Base-by-base conservation (phyloP, 2,797 vertebrate species). In the Eupleurogrammus muticus region DNA sequence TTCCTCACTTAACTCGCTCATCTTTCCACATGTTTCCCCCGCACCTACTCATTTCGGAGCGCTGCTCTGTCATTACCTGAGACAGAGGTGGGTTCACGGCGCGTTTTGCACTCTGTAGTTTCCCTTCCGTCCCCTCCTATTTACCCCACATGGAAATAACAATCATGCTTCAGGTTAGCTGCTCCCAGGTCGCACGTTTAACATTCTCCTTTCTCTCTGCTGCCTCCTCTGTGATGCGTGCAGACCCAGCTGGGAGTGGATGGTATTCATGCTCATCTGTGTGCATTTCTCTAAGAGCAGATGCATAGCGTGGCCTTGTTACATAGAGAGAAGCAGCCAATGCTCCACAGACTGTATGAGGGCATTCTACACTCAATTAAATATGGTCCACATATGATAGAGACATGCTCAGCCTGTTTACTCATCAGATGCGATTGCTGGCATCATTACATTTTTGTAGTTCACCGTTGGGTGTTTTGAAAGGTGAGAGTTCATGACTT, bases 41-140 rank as follows among this genome's bases (percentile, higher is more conserved):
- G 19, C 64, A 70, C 84, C 89, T 84, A 77, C 72, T 92, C 79
- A 91, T 92, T 91, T 90, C n/a, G 63, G 28, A 65, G 13, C 76
- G 28, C 35, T 70, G 75, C 84, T 85, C 86, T 92, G 74, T 91
- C 81, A 90, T 92, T 94, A 92, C 85, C 87, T 89, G 89, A 56
- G 62, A 80, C 48, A 34, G 82, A 85, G 85, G 85, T 83, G 71
- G 78, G 73, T 73, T 80, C 49, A 51, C 11, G 51, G 79, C 72
- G 73, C 54, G 5, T 62, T 76, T 74, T 57, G 68, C 52, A 40
- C 75, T 83, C 73, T 88, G 80, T 79, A 85, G 81, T 89, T 87
- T 75, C 71, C 79, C 62, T 61, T 73, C 64, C 70, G 84, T 80
- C 70, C 62, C 74, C 79, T 80, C 38, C 50, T 78, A 52, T 83